Evolutionary conservation across 2,113 vertebrate genomes (phyloP).

Genomic region (Gavialis gangeticus): DNA sequence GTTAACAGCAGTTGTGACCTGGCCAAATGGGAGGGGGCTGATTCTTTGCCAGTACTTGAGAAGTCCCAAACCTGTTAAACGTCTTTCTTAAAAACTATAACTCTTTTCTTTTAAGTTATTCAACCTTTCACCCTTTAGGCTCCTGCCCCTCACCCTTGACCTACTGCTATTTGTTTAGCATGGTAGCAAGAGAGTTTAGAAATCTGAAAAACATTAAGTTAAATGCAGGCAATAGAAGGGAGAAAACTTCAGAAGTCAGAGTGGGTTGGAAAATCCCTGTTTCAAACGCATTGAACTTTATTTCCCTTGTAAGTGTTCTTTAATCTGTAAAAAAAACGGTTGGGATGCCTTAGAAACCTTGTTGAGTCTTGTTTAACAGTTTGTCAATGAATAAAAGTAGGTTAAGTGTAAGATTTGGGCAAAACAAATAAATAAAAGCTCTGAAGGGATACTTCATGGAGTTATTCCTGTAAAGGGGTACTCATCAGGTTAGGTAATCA

Average conservation of each 20-base stretch:
- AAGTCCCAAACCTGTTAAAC: constrained; percentile 76
- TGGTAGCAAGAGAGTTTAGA: constrained; percentile 78
- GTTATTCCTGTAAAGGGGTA: not conserved
- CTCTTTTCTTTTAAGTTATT: constrained; percentile 87
- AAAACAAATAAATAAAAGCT: constrained; percentile 35
- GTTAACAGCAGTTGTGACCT: constrained; percentile 55
- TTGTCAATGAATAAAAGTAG: constrained; percentile 34
- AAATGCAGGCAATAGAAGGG: constrained; percentile 39
- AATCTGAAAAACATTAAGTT: constrained; percentile 85
- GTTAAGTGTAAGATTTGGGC: not conserved
- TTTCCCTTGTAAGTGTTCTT: constrained; percentile 27
- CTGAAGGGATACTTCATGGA: not conserved
- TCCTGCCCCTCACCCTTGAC: constrained; percentile 84
- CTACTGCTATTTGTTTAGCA: constrained; percentile 84
- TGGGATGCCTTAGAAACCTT: constrained; percentile 25
- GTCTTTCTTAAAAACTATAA: constrained; percentile 77
- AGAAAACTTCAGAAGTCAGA: constrained; percentile 59
- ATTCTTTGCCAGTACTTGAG: constrained; percentile 29
- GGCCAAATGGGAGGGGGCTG: not conserved
- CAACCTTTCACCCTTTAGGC: constrained; percentile 87
- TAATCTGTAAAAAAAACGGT: constrained; percentile 10
- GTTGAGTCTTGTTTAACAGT: constrained; percentile 6
- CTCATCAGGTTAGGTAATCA: not conserved
- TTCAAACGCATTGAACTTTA: constrained; percentile 45
- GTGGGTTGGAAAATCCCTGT: constrained; percentile 39